Evolutionary conservation across 1,140 invertebrate genomes (phyloP).

Genomic region (Lordiphosa mommai): DNA sequence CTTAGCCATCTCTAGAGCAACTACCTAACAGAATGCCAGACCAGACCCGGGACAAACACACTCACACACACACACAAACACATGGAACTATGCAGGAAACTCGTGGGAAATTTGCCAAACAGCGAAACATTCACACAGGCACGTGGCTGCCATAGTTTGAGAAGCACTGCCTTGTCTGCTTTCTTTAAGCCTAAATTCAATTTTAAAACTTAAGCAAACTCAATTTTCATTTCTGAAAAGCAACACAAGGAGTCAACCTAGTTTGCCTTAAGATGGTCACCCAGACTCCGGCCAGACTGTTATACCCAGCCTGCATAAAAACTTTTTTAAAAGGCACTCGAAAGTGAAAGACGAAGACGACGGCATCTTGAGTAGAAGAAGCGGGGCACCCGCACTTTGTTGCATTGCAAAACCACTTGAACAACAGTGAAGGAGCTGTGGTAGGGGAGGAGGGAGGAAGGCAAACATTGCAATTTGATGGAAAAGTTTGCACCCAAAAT

Average conservation of each 20-base stretch:
- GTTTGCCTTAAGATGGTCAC: constrained; percentile 42
- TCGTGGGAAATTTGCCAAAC: constrained; percentile 4
- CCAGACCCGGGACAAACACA: background rate
- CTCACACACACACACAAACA: constrained; percentile 2
- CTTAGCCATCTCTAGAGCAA: background rate
- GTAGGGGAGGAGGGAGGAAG: background rate
- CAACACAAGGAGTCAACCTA: constrained; percentile 44
- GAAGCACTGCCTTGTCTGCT: constrained; percentile 11
- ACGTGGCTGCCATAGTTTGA: constrained; percentile 33
- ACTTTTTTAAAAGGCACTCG: constrained; percentile 35
- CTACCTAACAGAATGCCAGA: background rate
- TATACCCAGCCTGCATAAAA: constrained; percentile 40
- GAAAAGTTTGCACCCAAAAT: constrained; percentile 64
- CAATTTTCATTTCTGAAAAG: constrained; percentile 39
- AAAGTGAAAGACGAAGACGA: constrained; percentile 25
- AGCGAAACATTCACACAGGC: constrained; percentile 7
- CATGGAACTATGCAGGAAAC: constrained; percentile 22
- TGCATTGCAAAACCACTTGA: constrained; percentile 33
- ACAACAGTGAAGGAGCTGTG: background rate
- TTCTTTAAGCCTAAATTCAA: constrained; percentile 44
- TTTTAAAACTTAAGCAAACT: constrained; percentile 57
- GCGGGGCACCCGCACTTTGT: constrained; percentile 31
- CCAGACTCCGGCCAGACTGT: constrained; percentile 36
- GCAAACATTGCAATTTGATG: constrained; percentile 30
- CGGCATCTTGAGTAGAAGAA: constrained; percentile 21